Percentiles rank a stretch among this genome's conserved stretches.
phyloP scores from a whole-genome alignment of 2,797 vertebrate genomes.

The Petrocephalus schoutedeni region DNA sequence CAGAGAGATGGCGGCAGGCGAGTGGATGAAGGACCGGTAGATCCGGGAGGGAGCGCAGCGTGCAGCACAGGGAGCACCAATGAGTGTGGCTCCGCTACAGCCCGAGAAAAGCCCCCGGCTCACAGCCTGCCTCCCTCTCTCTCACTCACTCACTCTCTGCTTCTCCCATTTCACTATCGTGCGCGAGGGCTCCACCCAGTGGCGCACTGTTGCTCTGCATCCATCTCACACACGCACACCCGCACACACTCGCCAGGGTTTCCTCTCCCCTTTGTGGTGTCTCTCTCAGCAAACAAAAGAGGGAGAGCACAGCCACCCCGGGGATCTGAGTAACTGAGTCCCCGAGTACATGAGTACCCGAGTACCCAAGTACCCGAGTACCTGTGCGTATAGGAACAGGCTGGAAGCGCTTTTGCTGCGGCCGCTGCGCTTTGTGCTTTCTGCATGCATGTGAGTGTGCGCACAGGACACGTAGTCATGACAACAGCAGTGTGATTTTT shows the following conservation, averaged over 20 bases:
- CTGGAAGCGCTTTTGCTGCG: background rate
- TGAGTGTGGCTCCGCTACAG: background rate
- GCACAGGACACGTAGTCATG: background rate
- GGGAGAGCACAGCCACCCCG: background rate
- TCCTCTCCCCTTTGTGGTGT: background rate
- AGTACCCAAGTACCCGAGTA: background rate
- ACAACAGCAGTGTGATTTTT: background rate
- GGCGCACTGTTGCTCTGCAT: background rate
- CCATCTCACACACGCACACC: background rate
- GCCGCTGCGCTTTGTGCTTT: background rate
- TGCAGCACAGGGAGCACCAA: background rate
- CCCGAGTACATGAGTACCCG: background rate
- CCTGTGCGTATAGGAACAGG: background rate
- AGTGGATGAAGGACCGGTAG: background rate
- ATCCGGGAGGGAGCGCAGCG: background rate
- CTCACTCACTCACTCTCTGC: background rate
- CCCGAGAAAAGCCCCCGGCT: background rate
- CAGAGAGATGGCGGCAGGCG: background rate
- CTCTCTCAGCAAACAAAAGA: background rate
- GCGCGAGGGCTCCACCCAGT: background rate
- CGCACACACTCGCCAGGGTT: background rate
- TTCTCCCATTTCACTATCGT: background rate
- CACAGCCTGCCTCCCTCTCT: background rate
- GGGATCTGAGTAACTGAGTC: background rate
- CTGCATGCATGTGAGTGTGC: background rate